Conservation (phyloP, 2,888 invertebrate genomes). For the Ophion obscuratus region DNA sequence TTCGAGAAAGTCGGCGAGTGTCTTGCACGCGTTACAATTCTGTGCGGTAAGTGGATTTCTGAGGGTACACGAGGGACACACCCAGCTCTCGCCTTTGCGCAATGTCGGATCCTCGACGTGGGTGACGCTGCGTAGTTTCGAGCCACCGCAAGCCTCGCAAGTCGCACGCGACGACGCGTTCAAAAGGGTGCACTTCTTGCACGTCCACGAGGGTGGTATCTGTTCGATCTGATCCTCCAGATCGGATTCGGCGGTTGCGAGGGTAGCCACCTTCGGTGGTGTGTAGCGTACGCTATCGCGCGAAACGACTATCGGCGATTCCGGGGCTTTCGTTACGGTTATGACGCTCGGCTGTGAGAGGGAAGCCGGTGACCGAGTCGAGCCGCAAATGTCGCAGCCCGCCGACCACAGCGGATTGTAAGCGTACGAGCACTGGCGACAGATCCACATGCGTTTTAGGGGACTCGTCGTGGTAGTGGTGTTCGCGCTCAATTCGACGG, state of each 20-base stretch:
- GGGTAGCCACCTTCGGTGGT: conserved; percentile 82
- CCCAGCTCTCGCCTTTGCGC: conserved; percentile 90
- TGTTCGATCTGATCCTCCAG: conserved; percentile 88
- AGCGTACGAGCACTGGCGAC: conserved; percentile 94
- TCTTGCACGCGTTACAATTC: conserved; percentile 92
- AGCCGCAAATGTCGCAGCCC: conserved; percentile 93
- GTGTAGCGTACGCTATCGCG: conserved; percentile 83
- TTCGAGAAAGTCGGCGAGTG: conserved; percentile 84
- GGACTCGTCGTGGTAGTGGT: conserved; percentile 75
- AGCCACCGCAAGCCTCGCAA: conserved; percentile 95
- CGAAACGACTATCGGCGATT: conserved; percentile 82
- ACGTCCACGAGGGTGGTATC: conserved; percentile 88
- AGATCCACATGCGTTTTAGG: conserved; percentile 91
- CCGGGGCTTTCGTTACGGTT: conserved; percentile 87
- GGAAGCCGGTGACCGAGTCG: conserved; percentile 87
- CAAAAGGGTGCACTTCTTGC: conserved; percentile 94
- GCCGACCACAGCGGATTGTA: conserved; percentile 93
- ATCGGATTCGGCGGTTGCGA: conserved; percentile 82
- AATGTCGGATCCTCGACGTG: conserved; percentile 88
- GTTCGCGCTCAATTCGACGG: conserved; percentile 70
- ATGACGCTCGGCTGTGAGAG: conserved; percentile 89
- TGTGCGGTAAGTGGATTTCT: conserved; percentile 90
- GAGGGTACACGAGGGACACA: conserved; percentile 90
- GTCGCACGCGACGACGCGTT: conserved; percentile 90
- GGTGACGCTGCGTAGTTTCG: conserved; percentile 89